Conservation (phyloP, 2,888 invertebrate species). For the Aleiodes leptofemur region DNA sequence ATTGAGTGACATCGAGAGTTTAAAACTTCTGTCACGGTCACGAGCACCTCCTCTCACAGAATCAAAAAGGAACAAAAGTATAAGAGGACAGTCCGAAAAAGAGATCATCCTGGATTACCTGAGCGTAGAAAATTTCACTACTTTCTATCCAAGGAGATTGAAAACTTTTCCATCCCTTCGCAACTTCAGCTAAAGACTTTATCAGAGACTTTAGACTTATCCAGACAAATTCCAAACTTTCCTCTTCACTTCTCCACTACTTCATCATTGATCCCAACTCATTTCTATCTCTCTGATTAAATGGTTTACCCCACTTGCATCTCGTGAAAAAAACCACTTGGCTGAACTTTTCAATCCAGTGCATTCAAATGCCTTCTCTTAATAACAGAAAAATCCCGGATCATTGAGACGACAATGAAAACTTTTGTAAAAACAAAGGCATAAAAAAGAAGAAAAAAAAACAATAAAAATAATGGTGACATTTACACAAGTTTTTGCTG, state of each 20-base stretch:
- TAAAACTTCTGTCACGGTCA: constrained; percentile 29
- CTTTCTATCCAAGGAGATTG: constrained; percentile 47
- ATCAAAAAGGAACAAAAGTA: constrained; percentile 24
- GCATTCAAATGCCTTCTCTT: neutral
- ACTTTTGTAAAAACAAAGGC: neutral
- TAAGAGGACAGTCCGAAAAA: constrained; percentile 14
- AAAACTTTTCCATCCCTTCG: constrained; percentile 58
- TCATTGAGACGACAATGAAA: constrained; percentile 2
- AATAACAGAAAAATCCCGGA: constrained; percentile 11
- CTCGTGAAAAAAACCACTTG: constrained; percentile 25
- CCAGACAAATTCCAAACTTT: constrained; percentile 39
- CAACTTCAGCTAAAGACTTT: constrained; percentile 34
- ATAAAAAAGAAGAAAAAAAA: neutral
- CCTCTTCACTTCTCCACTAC: constrained; percentile 5
- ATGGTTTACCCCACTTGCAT: constrained; percentile 32
- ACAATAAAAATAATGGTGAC: constrained; percentile 13
- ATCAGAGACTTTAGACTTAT: constrained; percentile 37
- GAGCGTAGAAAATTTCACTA: constrained; percentile 50
- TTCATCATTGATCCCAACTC: constrained; percentile 17
- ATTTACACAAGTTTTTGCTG: constrained; percentile 23
- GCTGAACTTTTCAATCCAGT: constrained; percentile 9
- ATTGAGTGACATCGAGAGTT: constrained; percentile 7
- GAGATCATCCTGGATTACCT: constrained; percentile 64
- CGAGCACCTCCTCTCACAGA: neutral
- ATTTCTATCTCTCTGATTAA: constrained; percentile 35